These are phyloP conservation scores for Allacma fusca DNA, from an alignment of 2,888 invertebrate species.

Conservation along the genomic window DNA sequence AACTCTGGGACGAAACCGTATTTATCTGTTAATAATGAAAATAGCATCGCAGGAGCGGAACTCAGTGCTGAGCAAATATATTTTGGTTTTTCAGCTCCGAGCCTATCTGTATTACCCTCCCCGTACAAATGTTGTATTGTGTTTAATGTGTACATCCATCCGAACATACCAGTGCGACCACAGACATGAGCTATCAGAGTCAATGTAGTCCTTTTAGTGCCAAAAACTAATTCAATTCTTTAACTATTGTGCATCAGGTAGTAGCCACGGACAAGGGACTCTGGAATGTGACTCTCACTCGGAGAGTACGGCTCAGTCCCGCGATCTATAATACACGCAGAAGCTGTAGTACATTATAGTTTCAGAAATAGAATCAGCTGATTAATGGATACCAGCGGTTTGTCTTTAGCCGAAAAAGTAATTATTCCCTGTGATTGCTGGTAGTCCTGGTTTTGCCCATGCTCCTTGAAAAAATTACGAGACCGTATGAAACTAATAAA, in stretches of 20 bases:
- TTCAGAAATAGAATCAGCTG: not conserved
- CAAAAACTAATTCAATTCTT: not conserved
- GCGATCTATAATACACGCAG: not conserved
- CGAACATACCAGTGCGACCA: not conserved
- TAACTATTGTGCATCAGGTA: not conserved
- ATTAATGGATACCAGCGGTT: not conserved
- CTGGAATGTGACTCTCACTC: conserved; percentile 1
- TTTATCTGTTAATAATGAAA: conserved; percentile 4
- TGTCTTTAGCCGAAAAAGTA: conserved; percentile 3
- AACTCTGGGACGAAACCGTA: not conserved
- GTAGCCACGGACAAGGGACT: not conserved
- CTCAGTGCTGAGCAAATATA: not conserved
- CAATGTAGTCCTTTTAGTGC: not conserved
- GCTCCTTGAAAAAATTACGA: conserved; percentile 8
- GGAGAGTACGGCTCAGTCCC: not conserved
- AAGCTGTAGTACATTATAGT: not conserved
- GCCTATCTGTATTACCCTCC: too few relatives aligned
- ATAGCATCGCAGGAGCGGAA: not conserved
- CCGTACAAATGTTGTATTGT: too few relatives aligned
- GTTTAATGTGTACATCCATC: not conserved
- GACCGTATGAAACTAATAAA: not conserved
- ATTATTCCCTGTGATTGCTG: not conserved
- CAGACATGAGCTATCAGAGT: not conserved
- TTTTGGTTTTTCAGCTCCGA: not conserved
- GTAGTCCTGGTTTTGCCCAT: not conserved